These are phyloP conservation scores for Cyprinodon brontotheroides DNA, from an alignment of 2,113 vertebrate species.

Conservation along the genomic window DNA sequence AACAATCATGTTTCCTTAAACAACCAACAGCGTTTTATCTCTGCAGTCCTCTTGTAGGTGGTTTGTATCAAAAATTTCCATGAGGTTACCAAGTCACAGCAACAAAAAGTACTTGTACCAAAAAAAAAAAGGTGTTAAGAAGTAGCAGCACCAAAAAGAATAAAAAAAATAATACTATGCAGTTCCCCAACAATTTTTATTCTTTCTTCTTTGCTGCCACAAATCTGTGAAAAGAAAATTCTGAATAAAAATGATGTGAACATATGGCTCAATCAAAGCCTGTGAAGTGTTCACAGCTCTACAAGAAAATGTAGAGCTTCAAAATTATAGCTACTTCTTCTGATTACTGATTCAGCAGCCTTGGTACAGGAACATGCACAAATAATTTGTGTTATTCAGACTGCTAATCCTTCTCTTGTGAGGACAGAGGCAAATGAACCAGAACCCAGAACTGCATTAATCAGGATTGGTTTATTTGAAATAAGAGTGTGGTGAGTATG, in stretches of 20 bases:
- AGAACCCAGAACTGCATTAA: slow-evolving; percentile 31
- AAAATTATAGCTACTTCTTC: slow-evolving; percentile 32
- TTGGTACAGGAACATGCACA: slow-evolving; percentile 39
- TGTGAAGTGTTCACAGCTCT: slow-evolving; percentile 23
- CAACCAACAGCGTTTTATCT: neutral
- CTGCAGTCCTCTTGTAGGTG: neutral
- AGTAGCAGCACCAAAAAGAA: slow-evolving; percentile 16
- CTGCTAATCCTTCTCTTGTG: slow-evolving; percentile 47
- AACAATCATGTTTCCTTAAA: neutral
- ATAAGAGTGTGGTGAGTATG: slow-evolving; percentile 45
- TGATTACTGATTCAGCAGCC: slow-evolving; percentile 60
- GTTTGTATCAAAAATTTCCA: neutral
- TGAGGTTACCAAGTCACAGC: neutral
- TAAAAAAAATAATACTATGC: slow-evolving; percentile 8
- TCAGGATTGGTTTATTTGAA: slow-evolving; percentile 55
- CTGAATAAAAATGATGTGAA: slow-evolving; percentile 9
- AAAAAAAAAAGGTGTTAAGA: neutral
- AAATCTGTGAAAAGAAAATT: slow-evolving; percentile 16
- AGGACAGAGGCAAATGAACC: slow-evolving; percentile 33
- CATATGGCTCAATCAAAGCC: slow-evolving; percentile 38
- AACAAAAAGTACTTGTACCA: neutral
- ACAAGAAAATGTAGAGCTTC: slow-evolving; percentile 31
- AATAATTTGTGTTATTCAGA: slow-evolving; percentile 52
- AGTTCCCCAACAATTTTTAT: neutral
- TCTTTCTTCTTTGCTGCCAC: neutral